A percentile compares a stretch with the other conserved stretches of the same genome.
These are phyloP conservation scores for Anarsia innoxiella DNA, from an alignment of 2,888 invertebrate species.

Conservation along the genomic window DNA sequence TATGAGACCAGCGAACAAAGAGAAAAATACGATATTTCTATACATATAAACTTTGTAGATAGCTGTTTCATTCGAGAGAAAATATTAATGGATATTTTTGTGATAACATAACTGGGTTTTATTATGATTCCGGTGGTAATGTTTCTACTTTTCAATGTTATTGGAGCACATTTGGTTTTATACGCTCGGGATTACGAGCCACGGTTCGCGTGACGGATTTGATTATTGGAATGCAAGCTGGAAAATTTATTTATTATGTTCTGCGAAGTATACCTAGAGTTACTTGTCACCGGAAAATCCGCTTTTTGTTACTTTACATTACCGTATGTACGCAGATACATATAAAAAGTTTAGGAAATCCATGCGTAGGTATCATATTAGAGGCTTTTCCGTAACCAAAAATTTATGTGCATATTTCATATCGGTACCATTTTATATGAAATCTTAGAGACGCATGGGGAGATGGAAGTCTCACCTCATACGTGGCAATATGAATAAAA, in stretches of 20 bases:
- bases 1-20: slow-evolving; percentile 33
- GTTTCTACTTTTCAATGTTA: slow-evolving; percentile 50
- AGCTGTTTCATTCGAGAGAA: slow-evolving; percentile 48
- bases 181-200: slow-evolving; percentile 47
- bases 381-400: no score
- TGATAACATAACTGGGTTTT: slow-evolving; percentile 46
- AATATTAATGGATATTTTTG: slow-evolving; percentile 58
- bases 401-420: slow-evolving; percentile 29
- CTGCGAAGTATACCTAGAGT: neutral
- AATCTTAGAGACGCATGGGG: slow-evolving; percentile 23
- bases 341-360: slow-evolving; percentile 21
- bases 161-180: slow-evolving; percentile 51
- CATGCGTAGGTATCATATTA: no score
- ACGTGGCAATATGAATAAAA: slow-evolving; percentile 60
- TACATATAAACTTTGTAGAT: slow-evolving; percentile 31
- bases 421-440: slow-evolving; percentile 30
- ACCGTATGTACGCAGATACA: no score
- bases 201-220: slow-evolving; percentile 42
- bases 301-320: no score
- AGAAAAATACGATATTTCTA: slow-evolving; percentile 45
- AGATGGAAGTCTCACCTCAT: slow-evolving; percentile 36
- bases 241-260: slow-evolving; percentile 14
- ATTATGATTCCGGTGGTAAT: slow-evolving; percentile 54
- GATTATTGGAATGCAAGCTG: slow-evolving; percentile 13
- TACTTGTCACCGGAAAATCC: no score